Conservation (phyloP, 2,888 invertebrate genomes). For the Drosophila eohydei region DNA sequence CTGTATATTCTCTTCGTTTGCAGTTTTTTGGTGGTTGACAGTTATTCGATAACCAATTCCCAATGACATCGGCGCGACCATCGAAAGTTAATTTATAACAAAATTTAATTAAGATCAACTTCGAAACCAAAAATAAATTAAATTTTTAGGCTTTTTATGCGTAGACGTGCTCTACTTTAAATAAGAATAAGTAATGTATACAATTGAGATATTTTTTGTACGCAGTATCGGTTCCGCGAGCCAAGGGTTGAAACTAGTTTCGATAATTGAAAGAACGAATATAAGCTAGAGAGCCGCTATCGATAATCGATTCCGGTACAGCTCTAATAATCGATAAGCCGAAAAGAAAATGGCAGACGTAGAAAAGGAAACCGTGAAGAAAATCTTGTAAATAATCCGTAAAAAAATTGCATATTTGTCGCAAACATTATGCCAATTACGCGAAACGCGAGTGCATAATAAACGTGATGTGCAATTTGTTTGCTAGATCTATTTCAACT, state of each 20-base stretch:
- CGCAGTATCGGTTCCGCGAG: conserved; percentile 23
- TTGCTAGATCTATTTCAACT: conserved; percentile 23
- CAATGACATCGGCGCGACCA: conserved; percentile 21
- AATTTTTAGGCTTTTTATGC: neutral
- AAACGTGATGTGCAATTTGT: conserved; percentile 36
- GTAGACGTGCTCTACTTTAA: neutral
- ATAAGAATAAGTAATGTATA: neutral
- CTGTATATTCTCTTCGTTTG: conserved; percentile 39
- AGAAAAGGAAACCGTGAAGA: conserved; percentile 69
- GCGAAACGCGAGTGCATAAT: conserved; percentile 66
- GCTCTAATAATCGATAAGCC: conserved; percentile 67
- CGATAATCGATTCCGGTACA: conserved; percentile 61
- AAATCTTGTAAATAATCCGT: conserved; percentile 78
- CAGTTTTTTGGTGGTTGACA: conserved; percentile 29
- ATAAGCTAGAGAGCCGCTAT: conserved; percentile 30
- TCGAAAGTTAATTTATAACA: neutral
- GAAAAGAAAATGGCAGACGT: conserved; percentile 65
- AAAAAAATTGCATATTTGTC: conserved; percentile 72
- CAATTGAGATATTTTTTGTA: neutral
- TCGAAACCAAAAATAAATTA: conserved; percentile 1
- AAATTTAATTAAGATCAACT: neutral
- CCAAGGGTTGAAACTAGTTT: conserved; percentile 6
- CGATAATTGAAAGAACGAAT: conserved; percentile 13
- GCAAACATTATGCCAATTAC: conserved; percentile 65
- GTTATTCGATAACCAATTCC: conserved; percentile 30